These are phyloP conservation scores for Corythornis leucogaster DNA, from an alignment of 2,797 vertebrate species.

Conservation along the genomic window DNA sequence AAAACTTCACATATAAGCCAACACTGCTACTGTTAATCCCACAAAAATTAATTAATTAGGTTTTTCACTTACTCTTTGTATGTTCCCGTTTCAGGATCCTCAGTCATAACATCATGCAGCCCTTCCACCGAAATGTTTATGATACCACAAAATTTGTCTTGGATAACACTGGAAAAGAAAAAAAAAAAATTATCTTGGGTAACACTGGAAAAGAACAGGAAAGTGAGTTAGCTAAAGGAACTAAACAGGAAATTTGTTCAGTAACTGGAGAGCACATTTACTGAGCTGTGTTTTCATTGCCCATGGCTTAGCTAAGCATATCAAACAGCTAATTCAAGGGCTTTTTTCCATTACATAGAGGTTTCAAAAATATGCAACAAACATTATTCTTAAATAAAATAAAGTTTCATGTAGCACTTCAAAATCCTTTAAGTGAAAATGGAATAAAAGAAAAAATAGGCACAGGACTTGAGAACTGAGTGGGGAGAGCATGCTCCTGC, in stretches of 20 bases:
- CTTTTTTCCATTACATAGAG: not conserved
- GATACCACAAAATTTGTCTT: conserved; percentile 98
- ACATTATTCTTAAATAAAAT: not conserved
- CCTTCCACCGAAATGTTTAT: conserved; percentile 95
- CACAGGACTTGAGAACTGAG: not conserved
- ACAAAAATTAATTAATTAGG: not conserved
- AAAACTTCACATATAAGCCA: not conserved
- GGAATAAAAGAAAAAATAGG: not conserved
- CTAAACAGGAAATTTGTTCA: conserved; percentile 33
- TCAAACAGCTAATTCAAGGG: not conserved
- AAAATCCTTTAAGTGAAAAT: not conserved
- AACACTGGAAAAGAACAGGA: conserved; percentile 80
- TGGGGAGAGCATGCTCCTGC: not conserved
- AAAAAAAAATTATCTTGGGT: conserved; percentile 95
- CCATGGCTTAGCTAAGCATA: not conserved
- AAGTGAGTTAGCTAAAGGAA: conserved; percentile 37
- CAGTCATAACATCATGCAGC: conserved; percentile 96
- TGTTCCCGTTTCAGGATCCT: conserved; percentile 91
- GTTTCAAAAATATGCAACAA: not conserved
- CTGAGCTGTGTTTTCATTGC: not conserved
- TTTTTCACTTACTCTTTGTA: conserved; percentile 92
- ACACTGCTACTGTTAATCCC: not conserved
- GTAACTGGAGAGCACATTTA: not conserved
- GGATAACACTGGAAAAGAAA: conserved; percentile 87
- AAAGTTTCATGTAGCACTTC: not conserved